A percentile compares a stretch with the other conserved stretches of the same genome.
phyloP scores from a whole-genome alignment of 2,797 vertebrate genomes.

The Darevskia mixta region DNA sequence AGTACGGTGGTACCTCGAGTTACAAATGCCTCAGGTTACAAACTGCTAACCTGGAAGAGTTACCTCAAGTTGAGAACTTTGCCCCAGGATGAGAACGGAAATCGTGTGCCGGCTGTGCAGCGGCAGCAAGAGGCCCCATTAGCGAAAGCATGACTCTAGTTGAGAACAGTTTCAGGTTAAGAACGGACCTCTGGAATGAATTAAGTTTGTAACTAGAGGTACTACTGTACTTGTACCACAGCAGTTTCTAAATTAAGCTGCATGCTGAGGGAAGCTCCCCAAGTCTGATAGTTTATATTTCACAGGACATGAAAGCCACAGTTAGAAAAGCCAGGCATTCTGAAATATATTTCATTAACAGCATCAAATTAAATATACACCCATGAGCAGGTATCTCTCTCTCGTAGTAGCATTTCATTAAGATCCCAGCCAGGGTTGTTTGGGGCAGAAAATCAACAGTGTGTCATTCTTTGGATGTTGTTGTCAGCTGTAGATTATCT shows the following conservation, averaged over 20 bases:
- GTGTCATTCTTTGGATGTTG: background rate
- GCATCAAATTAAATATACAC: slow-evolving; percentile 34
- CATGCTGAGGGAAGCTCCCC: slow-evolving; percentile 15
- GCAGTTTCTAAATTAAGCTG: background rate
- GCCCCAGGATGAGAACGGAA: no score
- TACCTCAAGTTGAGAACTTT: no score
- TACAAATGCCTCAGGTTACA: no score
- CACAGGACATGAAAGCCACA: background rate
- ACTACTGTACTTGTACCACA: no score
- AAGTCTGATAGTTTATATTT: slow-evolving; percentile 3
- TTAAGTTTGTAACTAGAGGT: no score
- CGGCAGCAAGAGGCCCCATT: no score
- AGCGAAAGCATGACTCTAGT: no score
- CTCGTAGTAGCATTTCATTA: slow-evolving; percentile 16
- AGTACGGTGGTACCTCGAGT: no score
- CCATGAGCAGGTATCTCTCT: background rate
- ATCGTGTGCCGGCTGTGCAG: no score
- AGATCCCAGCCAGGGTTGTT: background rate
- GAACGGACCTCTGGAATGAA: no score
- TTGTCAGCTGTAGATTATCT: background rate
- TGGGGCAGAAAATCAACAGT: slow-evolving; percentile 7
- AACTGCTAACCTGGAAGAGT: no score
- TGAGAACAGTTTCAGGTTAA: no score
- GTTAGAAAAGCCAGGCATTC: slow-evolving; percentile 8
- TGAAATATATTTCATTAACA: slow-evolving; percentile 11